Conservation (phyloP, 2,888 invertebrate genomes). For the Melanostoma mellinum region DNA sequence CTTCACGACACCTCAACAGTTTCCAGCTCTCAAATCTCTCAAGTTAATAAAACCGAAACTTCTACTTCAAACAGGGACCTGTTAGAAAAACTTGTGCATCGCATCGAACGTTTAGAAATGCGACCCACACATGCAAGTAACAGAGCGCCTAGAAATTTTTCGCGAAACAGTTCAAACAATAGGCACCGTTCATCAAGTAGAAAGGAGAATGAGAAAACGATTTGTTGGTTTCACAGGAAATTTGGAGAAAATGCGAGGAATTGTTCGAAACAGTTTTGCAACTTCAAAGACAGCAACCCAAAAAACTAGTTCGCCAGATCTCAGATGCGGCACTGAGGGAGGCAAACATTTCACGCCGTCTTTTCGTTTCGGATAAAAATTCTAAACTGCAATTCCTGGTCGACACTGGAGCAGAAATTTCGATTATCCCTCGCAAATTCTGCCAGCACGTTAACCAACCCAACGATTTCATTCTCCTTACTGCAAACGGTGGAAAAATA, state of each 20-base stretch:
- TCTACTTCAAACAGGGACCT: neutral
- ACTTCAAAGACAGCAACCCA: neutral
- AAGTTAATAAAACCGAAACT: neutral
- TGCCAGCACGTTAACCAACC: constrained; percentile 2
- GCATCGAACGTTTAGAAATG: constrained; percentile 1
- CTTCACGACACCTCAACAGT: constrained; percentile 19
- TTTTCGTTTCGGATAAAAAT: constrained; percentile 9
- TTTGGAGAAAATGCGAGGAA: neutral
- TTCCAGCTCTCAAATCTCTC: neutral
- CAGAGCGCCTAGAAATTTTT: constrained; percentile 1
- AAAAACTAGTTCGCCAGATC: constrained; percentile 31
- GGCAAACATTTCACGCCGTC: constrained; percentile 33
- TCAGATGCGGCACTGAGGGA: constrained; percentile 31
- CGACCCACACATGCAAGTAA: neutral
- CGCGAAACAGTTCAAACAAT: neutral
- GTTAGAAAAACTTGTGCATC: constrained; percentile 1
- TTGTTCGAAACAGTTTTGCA: constrained; percentile 1
- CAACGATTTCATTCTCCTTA: constrained; percentile 34
- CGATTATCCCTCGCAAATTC: constrained; percentile 30
- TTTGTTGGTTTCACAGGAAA: constrained; percentile 6
- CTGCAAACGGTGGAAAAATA: constrained; percentile 37
- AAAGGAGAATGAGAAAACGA: neutral
- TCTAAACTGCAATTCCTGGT: constrained; percentile 10
- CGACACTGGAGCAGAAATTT: constrained; percentile 29
- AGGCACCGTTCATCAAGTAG: constrained; percentile 1